These are phyloP conservation scores for Ictalurus punctatus DNA, from an alignment of 2,113 vertebrate species.

Conservation along the genomic window DNA sequence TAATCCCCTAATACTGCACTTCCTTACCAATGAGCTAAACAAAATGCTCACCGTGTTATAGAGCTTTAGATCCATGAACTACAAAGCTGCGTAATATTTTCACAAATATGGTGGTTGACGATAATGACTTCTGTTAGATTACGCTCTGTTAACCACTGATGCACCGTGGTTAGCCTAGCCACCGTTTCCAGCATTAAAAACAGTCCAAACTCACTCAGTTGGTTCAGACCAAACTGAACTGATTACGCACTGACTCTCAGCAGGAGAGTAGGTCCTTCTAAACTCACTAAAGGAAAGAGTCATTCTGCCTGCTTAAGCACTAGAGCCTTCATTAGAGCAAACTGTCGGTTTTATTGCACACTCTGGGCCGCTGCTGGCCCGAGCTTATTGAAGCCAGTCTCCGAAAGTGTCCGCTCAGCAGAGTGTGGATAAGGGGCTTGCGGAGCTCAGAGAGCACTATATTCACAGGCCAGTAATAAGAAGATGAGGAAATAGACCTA, in stretches of 20 bases:
- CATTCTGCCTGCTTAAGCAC: slow-evolving; percentile 31
- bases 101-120: background rate
- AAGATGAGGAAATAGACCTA: slow-evolving; percentile 7
- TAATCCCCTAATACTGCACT: background rate
- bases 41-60: background rate
- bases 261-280: background rate
- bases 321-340: slow-evolving; percentile 23
- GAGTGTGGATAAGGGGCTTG: background rate
- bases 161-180: background rate
- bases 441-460: slow-evolving; percentile 16
- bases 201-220: background rate
- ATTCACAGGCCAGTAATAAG: slow-evolving; percentile 28
- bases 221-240: slow-evolving; percentile 46
- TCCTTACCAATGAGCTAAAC: background rate
- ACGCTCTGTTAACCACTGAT: too few relatives aligned
- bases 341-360: slow-evolving; percentile 19
- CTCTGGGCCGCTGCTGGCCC: background rate
- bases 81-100: background rate
- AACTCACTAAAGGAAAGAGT: slow-evolving; percentile 19
- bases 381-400: slow-evolving; percentile 28
- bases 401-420: slow-evolving; percentile 38
- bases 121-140: background rate
- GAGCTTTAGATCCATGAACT: background rate
- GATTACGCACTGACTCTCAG: slow-evolving; percentile 43
- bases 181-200: background rate